A percentile compares a stretch with the other conserved stretches of the same genome.
These are phyloP conservation scores for Magallana ariakensis DNA, from an alignment of 1,140 invertebrate species.

Conservation along the genomic window DNA sequence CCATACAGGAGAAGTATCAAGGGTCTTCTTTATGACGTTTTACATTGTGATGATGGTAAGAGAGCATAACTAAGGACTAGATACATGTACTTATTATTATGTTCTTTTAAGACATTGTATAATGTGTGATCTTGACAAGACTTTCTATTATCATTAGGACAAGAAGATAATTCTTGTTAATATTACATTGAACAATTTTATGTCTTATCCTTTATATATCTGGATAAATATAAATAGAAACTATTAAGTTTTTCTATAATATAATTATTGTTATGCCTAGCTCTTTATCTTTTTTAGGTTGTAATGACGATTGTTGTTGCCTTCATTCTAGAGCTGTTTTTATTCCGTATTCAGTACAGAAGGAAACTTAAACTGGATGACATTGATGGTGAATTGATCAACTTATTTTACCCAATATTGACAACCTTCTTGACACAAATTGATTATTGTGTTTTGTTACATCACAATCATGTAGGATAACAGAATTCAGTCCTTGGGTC, in stretches of 20 bases:
- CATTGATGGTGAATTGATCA: slow-evolving; percentile 85
- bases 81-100: too few species aligned
- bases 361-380: slow-evolving; percentile 86
- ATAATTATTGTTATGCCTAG: too few species aligned
- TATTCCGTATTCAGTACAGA: slow-evolving; percentile 94
- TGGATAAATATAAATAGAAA: too few species aligned
- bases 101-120: not conserved
- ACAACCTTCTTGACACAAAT: too few species aligned
- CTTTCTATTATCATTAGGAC: not conserved
- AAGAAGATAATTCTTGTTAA: too few species aligned
- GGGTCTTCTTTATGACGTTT: slow-evolving; percentile 94
- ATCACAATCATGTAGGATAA: too few species aligned
- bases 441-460: too few species aligned
- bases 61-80: not conserved
- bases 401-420: too few species aligned
- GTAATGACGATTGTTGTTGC: slow-evolving; percentile 94
- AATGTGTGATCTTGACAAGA: not conserved
- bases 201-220: too few species aligned
- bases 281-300: slow-evolving; percentile 77
- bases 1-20: slow-evolving; percentile 76
- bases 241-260: too few species aligned
- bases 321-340: slow-evolving; percentile 92
- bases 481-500: too few species aligned
- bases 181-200: too few species aligned
- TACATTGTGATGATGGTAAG: slow-evolving; percentile 92